Evolutionary conservation across 2,113 vertebrate species (phyloP), one percentile per base, ranked within the genome.

Genomic region (Phaetusa simplex): DNA sequence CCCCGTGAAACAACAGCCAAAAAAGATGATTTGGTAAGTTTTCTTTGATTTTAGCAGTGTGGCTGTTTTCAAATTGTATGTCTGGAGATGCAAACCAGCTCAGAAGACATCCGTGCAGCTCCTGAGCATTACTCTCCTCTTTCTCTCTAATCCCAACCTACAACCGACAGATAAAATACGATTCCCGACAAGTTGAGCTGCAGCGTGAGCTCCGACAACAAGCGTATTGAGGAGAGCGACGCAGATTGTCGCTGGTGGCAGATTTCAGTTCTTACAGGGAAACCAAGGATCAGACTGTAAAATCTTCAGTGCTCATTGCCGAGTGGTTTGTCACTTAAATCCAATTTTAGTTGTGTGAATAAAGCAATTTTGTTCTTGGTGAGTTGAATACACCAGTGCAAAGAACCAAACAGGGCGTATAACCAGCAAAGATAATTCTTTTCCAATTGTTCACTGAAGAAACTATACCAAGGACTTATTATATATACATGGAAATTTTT

Each of bases 171-270:
- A 30, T 9, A 27, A 74, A 73, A 23, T 3, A 42, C 1, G 3
- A 24, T 34, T 78, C n/a, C 49, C 5, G 1, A n/a, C 13, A 19
- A 32, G 12, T 0, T 29, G 53, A 83, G 42, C 50, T 82, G 27
- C 49, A 65, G 18, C 0, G 2, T 23, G 12, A 50, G 20, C 27
- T 24, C 32, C 45, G 10, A 47, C 30, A 26, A 53, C 65, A 79
- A 71, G 43, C 0, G 0, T 5, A 65, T 12, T 0, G 1, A 65
- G 74, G 15, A 77, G 4, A 3, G 9, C 0, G 2, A 52, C 20
- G 21, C 23, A 61, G 50, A 38, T 70, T 36, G 58, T 26, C 1
- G 0, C 5, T 76, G 26, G 26, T 15, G 70, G 17, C 0, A 0
- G 21, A 59, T 93, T 53, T 53, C 32, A 40, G 14, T 45, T 55